Evolutionary conservation across 2,113 vertebrate species (phyloP).

Genomic region (Microcebus jonahi): DNA sequence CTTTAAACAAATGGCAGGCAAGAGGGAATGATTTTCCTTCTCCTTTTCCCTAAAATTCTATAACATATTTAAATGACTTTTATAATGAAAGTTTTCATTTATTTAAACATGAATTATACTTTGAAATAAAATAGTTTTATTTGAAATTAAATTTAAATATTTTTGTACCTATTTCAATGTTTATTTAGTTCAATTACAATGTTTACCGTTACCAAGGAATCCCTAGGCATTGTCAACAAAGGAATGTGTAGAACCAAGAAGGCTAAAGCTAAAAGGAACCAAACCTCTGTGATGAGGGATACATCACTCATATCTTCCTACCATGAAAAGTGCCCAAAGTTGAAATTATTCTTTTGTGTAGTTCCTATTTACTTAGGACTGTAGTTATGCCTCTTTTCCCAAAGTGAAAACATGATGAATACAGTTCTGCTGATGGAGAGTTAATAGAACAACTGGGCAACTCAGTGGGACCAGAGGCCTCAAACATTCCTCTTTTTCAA

Average conservation of each 20-base stretch:
- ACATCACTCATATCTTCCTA: background rate
- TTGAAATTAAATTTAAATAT: slow-evolving; percentile 13
- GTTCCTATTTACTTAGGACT: background rate
- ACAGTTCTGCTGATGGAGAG: background rate
- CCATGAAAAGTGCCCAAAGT: accelerated
- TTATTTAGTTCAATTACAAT: slow-evolving; percentile 54
- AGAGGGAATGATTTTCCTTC: background rate
- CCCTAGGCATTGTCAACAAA: background rate
- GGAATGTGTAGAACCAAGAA: background rate
- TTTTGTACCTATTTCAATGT: background rate
- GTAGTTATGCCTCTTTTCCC: background rate
- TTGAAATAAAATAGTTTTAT: slow-evolving; percentile 19
- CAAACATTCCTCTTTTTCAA: background rate
- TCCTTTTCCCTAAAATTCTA: background rate
- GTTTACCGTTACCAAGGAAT: background rate
- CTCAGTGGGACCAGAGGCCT: background rate
- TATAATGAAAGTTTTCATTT: background rate
- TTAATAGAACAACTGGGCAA: background rate
- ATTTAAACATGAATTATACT: slow-evolving; percentile 13
- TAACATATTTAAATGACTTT: background rate
- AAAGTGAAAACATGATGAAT: background rate
- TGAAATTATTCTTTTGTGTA: background rate
- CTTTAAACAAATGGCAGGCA: background rate
- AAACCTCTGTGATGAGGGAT: accelerated
- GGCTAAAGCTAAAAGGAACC: background rate